Conservation (phyloP, 2,113 vertebrate species). For the Megaceryle torquata region DNA sequence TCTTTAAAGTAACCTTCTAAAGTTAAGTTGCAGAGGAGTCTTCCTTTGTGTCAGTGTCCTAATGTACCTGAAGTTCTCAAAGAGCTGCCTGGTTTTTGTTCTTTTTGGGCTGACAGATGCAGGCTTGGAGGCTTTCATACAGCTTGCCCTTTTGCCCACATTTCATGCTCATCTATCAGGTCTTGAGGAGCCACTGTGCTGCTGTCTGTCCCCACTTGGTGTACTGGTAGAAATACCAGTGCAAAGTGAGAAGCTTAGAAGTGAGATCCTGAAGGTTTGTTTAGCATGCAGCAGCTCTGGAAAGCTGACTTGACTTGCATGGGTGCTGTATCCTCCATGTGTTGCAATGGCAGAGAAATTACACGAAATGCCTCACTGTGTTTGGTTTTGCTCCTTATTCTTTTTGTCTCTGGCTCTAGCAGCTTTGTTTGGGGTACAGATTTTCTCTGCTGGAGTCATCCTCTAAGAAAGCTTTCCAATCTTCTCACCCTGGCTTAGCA, state of each 20-base stretch:
- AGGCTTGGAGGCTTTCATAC: neutral
- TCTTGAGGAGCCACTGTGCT: neutral
- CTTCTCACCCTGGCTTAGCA: neutral
- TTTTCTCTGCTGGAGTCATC: neutral
- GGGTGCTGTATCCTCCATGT: neutral
- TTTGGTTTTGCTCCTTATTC: neutral
- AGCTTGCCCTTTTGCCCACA: neutral
- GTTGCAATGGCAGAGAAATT: neutral
- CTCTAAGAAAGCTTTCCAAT: neutral
- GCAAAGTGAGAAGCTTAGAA: neutral
- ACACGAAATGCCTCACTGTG: neutral
- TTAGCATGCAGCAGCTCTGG: neutral
- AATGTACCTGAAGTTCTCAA: neutral
- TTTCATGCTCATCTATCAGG: neutral
- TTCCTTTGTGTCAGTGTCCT: neutral
- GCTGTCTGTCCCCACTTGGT: neutral
- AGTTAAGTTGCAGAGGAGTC: neutral
- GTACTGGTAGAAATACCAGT: neutral
- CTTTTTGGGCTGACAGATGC: neutral
- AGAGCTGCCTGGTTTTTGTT: neutral
- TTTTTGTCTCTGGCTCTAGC: neutral
- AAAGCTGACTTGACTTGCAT: neutral
- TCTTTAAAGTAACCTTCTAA: neutral
- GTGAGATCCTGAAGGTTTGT: neutral
- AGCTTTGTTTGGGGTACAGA: neutral